Evolutionary conservation across 2,797 vertebrate species (phyloP), one percentile per base, ranked within the genome.

Genomic region (Enteromius trimaculatus): DNA sequence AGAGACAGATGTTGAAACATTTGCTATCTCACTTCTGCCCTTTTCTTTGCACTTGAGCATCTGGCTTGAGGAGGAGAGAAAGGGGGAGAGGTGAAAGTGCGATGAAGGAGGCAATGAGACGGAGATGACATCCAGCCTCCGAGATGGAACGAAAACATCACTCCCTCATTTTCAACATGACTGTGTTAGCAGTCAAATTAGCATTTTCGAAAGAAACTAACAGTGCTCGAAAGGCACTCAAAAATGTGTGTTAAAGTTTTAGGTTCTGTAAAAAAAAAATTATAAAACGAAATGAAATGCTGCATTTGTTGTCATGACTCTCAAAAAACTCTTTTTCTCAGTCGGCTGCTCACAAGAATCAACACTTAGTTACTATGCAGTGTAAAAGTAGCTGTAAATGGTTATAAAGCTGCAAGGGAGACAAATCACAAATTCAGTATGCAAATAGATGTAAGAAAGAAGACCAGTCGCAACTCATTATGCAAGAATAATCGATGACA

Each of bases 1-100:
- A 91, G 87, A 90, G 88, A 87, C 92, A 94, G 92, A 95, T 94
- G 93, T 93, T 91, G 88, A 93, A 92, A 89, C 90, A 92, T 93
- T 94, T 91, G 92, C 91, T 51, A 87, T 86, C 84, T 92, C 90
- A 90, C 87, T 86, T 83, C 85, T 91, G 92, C 90, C 91, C 92
- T 91, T 92, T 91, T 76, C 86, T 91, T 66, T 90, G 90, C 81
- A 76, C 90, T 81, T 68, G 80, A 92, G 88, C 93, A 95, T 92
- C 93, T 93, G 93, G 90, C 88, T 90, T 75, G 86, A 89, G 84
- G 75, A 85, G 77, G 86, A 89, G 77, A 80, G 53, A 77, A 8
- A 65, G 10, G 60, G 66, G 26, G 34, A 42, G 82, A 82, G 64
- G 55, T 88, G 77, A 69, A 86, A 86, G 77, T 42, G 51, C 86